phyloP scores from a whole-genome alignment of 2,888 invertebrate genomes.

The Macroteleia sp. region DNA sequence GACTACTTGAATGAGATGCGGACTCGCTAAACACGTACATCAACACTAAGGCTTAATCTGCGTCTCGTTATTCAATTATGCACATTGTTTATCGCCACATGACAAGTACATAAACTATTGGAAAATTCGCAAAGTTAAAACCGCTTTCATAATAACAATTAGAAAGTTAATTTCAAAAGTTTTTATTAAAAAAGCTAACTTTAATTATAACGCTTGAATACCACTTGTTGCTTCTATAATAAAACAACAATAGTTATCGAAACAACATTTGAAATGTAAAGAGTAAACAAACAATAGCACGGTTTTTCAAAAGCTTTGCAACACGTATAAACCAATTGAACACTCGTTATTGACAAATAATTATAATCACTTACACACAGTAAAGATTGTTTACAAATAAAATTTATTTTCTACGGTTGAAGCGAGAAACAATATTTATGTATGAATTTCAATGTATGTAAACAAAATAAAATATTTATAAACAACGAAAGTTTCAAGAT shows the following conservation, averaged over 20 bases:
- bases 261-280: no score
- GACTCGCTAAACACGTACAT: conserved; percentile 6
- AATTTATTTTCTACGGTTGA: no score
- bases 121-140: background rate
- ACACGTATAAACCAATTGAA: no score
- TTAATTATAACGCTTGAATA: conserved; percentile 1
- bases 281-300: no score
- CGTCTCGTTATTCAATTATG: conserved; percentile 22
- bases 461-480: background rate
- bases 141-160: conserved; percentile 20
- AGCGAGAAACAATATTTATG: no score
- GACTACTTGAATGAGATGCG: no score
- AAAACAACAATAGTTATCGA: no score
- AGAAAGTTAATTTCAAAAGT: conserved; percentile 39
- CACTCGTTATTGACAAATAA: no score
- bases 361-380: no score
- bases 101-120: conserved; percentile 2
- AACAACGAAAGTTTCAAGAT: conserved; percentile 1
- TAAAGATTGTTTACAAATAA: no score
- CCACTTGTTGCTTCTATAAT: conserved; percentile 40
- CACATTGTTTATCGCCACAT: conserved; percentile 6
- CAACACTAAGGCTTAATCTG: conserved; percentile 5
- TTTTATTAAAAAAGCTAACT: background rate
- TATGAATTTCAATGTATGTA: no score
- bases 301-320: no score